Conservation (phyloP, 2,797 vertebrate species). For the Aldrovandia affinis region DNA sequence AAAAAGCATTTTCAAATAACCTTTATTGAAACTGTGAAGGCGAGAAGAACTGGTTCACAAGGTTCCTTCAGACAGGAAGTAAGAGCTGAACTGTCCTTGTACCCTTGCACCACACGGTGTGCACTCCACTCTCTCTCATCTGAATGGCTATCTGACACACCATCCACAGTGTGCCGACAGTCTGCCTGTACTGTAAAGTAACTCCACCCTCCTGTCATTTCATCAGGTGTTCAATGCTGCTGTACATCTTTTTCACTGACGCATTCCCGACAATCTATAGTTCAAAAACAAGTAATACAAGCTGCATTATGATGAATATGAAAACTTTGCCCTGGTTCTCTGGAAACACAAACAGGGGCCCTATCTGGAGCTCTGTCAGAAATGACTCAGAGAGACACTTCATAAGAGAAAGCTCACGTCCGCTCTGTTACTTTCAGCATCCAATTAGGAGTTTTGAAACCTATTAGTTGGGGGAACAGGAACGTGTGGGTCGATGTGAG, state of each 20-base stretch:
- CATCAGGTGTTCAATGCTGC: background rate
- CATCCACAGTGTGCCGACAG: background rate
- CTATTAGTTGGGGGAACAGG: conserved; percentile 6
- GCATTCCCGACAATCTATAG: background rate
- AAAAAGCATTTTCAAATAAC: background rate
- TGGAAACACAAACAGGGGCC: background rate
- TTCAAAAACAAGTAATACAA: too few species aligned
- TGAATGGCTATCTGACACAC: background rate
- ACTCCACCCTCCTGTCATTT: background rate
- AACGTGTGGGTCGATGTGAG: conserved; percentile 21
- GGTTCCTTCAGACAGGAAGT: background rate
- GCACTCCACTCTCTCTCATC: background rate
- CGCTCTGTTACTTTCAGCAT: conserved; percentile 14
- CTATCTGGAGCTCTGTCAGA: conserved; percentile 4
- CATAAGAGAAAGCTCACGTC: background rate
- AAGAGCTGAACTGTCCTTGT: background rate
- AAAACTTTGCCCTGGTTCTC: background rate
- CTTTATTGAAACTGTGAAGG: background rate
- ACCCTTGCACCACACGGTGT: background rate
- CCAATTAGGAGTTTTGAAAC: conserved; percentile 29
- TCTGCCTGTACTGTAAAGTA: background rate
- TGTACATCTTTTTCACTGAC: background rate
- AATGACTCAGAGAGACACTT: conserved; percentile 29
- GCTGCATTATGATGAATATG: background rate
- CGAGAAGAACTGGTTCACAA: background rate